Evolutionary conservation across 2,888 invertebrate species (phyloP).

Genomic region (Operophtera brumata): DNA sequence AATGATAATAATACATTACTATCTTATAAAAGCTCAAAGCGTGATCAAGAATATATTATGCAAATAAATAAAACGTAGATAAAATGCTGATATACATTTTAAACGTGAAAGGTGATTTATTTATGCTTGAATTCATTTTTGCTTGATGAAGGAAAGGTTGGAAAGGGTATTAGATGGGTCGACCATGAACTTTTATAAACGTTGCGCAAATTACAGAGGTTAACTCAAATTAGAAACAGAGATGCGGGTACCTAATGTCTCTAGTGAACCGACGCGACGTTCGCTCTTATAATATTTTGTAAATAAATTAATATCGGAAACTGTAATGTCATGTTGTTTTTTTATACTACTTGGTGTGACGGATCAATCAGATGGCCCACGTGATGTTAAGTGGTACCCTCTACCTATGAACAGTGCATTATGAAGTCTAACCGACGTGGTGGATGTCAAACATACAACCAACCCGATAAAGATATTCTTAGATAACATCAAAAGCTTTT

Average conservation of each 20-base stretch:
- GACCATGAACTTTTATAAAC: conserved; percentile 62
- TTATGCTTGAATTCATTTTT: conserved; percentile 60
- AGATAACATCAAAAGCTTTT: conserved; percentile 36
- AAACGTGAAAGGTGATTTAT: conserved; percentile 47
- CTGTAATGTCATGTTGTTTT: too few species aligned
- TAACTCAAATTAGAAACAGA: conserved; percentile 35
- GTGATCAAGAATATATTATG: neutral
- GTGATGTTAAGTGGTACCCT: too few species aligned
- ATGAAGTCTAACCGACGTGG: too few species aligned
- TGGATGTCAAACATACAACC: neutral
- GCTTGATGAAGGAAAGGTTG: conserved; percentile 52
- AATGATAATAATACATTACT: too few species aligned
- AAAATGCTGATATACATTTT: conserved; percentile 3
- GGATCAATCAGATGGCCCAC: too few species aligned
- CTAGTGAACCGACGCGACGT: too few species aligned
- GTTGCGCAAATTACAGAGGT: conserved; percentile 53
- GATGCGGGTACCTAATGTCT: neutral
- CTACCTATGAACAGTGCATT: too few species aligned
- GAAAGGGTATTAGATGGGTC: conserved; percentile 53
- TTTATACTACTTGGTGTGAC: too few species aligned
- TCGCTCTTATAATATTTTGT: too few species aligned
- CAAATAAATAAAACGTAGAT: neutral
- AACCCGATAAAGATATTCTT: conserved; percentile 13
- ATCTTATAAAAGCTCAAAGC: too few species aligned
- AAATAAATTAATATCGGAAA: too few species aligned